phyloP scores from a whole-genome alignment of 2,888 invertebrate genomes.

The Stictocephala bisonia region DNA sequence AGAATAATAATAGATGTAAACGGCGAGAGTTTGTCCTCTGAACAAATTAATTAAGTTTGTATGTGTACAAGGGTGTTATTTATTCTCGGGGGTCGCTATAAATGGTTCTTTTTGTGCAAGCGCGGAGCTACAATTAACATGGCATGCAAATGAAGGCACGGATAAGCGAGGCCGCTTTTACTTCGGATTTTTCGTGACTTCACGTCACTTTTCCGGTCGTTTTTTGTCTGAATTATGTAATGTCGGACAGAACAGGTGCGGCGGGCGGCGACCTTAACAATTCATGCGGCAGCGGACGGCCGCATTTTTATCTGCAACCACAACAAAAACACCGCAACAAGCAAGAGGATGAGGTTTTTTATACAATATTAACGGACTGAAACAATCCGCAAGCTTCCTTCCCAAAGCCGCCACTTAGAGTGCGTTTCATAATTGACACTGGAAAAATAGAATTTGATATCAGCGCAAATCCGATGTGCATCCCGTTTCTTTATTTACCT shows the following conservation, averaged over 20 bases:
- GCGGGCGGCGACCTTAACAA: conserved; percentile 37
- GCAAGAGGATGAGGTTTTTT: conserved; percentile 38
- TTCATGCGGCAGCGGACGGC: conserved; percentile 33
- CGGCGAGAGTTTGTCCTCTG: conserved; percentile 22
- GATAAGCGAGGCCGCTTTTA: conserved; percentile 27
- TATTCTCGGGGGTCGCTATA: conserved; percentile 29
- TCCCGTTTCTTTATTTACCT: conserved; percentile 29
- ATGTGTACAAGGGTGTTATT: conserved; percentile 37
- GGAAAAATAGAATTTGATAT: conserved; percentile 36
- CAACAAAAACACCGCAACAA: conserved; percentile 35
- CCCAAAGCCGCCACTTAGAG: background rate
- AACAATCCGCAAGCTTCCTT: conserved; percentile 42
- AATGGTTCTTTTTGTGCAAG: conserved; percentile 30
- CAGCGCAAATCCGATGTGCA: conserved; percentile 21
- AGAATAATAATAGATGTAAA: conserved; percentile 40
- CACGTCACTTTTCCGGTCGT: conserved; percentile 45
- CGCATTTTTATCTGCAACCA: conserved; percentile 16
- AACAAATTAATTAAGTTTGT: conserved; percentile 40
- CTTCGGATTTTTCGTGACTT: conserved; percentile 25
- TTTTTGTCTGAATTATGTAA: conserved; percentile 41
- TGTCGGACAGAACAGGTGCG: background rate
- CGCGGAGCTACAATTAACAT: conserved; percentile 32
- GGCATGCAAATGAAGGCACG: conserved; percentile 36
- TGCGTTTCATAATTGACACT: conserved; percentile 21
- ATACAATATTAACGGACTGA: conserved; percentile 34